Percentiles rank a stretch among this genome's conserved stretches.
Evolutionary conservation across 2,113 vertebrate genomes (phyloP).

Genomic region (Pseudorasbora parva): DNA sequence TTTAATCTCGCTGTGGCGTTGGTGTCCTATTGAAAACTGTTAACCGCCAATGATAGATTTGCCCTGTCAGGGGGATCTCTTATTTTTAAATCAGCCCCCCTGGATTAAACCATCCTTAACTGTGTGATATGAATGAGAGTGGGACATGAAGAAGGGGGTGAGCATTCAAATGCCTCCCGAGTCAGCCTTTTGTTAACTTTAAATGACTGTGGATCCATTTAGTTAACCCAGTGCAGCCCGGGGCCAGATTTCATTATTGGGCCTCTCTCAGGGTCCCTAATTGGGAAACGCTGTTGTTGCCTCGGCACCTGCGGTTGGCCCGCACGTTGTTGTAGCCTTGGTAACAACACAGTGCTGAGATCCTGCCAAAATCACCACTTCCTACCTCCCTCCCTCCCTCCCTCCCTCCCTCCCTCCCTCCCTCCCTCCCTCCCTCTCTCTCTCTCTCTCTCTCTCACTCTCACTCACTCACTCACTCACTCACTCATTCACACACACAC

Average conservation of each 20-base stretch:
- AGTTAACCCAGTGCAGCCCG: conserved; percentile 71
- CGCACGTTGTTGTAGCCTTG: conserved; percentile 73
- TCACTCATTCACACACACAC: background rate
- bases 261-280: conserved; percentile 73
- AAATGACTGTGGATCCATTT: conserved; percentile 71
- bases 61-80: conserved; percentile 30
- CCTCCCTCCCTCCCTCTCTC: background rate
- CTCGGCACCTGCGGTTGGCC: conserved; percentile 74
- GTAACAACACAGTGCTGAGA: conserved; percentile 73
- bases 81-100: conserved; percentile 26
- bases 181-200: conserved; percentile 65
- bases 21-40: conserved; percentile 13
- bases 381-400: conserved; percentile 15
- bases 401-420: too few relatives aligned
- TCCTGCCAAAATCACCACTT: conserved; percentile 59
- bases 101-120: conserved; percentile 38
- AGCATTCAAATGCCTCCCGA: conserved; percentile 55
- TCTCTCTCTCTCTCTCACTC: conserved; percentile 19
- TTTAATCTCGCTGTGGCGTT: conserved; percentile 5
- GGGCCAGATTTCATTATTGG: conserved; percentile 73
- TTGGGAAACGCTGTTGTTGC: conserved; percentile 73
- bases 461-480: background rate
- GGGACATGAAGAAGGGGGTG: conserved; percentile 52
- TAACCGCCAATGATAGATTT: conserved; percentile 33
- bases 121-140: conserved; percentile 40